Evolutionary conservation across 2,888 invertebrate species (phyloP).

Genomic region (Syritta pipiens): DNA sequence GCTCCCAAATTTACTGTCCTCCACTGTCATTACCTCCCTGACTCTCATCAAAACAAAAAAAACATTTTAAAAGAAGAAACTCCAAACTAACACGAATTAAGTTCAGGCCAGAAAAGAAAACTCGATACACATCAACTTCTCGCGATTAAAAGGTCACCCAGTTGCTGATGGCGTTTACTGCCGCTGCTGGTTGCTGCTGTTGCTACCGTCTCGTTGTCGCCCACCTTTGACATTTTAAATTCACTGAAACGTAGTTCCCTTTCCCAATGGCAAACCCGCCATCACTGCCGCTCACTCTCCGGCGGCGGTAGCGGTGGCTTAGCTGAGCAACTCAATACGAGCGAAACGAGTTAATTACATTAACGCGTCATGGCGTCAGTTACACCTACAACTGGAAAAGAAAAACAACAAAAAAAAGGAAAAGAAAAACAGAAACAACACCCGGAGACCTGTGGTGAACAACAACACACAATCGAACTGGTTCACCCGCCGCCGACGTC

Average conservation of each 20-base stretch:
- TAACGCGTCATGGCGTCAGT: neutral
- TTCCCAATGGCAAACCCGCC: no score
- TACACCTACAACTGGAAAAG: neutral
- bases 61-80: no score
- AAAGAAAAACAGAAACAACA: neutral
- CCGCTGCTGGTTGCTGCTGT: no score
- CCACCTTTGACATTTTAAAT: constrained; percentile 2
- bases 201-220: no score
- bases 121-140: neutral
- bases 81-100: no score
- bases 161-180: neutral
- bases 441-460: neutral
- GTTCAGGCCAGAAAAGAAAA: neutral
- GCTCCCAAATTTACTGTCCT: no score
- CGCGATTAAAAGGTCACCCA: neutral
- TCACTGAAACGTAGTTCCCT: neutral
- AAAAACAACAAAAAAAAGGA: no score
- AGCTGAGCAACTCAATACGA: neutral
- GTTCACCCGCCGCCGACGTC: neutral
- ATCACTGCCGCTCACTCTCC: no score
- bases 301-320: no score
- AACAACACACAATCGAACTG: neutral
- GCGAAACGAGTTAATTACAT: constrained; percentile 4
- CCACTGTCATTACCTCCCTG: no score
- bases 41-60: no score